A percentile compares a stretch with the other conserved stretches of the same genome.
Conservation (phyloP, 2,888 invertebrate genomes). For the Acrocyrtus sp. region DNA sequence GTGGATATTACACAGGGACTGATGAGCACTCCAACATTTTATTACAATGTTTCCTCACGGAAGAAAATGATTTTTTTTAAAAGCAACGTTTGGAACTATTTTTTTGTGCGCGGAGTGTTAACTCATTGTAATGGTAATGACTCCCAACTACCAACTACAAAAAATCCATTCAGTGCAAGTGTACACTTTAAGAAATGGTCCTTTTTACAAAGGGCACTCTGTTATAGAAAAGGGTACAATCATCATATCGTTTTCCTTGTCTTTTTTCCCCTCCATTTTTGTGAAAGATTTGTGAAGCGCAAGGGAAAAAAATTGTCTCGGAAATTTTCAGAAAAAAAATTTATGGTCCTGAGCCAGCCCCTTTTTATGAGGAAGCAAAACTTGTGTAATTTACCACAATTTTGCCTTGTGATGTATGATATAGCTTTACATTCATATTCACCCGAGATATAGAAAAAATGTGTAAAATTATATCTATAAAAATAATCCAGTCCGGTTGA, state of each 20-base stretch:
- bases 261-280: neutral
- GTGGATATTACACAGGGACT: conserved; percentile 30
- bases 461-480: too few species aligned
- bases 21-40: conserved; percentile 35
- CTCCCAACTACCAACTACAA: too few species aligned
- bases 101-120: too few species aligned
- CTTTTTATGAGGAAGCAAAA: conserved; percentile 46
- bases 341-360: conserved; percentile 45
- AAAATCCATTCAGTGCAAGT: conserved; percentile 18
- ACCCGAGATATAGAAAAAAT: neutral
- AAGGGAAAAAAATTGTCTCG: conserved; percentile 27
- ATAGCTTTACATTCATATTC: neutral
- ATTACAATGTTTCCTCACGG: conserved; percentile 33
- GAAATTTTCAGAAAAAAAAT: conserved; percentile 28
- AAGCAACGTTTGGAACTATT: too few species aligned
- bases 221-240: conserved; percentile 33
- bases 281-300: too few species aligned
- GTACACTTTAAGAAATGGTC: neutral
- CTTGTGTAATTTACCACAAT: conserved; percentile 49
- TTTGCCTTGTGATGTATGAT: conserved; percentile 6
- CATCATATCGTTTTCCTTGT: neutral
- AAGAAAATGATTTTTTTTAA: too few species aligned
- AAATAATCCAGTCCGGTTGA: neutral
- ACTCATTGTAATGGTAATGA: too few species aligned
- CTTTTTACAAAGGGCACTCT: conserved; percentile 19